Evolutionary conservation across 1,140 invertebrate species (phyloP).

Genomic region (Augochlora pura): DNA sequence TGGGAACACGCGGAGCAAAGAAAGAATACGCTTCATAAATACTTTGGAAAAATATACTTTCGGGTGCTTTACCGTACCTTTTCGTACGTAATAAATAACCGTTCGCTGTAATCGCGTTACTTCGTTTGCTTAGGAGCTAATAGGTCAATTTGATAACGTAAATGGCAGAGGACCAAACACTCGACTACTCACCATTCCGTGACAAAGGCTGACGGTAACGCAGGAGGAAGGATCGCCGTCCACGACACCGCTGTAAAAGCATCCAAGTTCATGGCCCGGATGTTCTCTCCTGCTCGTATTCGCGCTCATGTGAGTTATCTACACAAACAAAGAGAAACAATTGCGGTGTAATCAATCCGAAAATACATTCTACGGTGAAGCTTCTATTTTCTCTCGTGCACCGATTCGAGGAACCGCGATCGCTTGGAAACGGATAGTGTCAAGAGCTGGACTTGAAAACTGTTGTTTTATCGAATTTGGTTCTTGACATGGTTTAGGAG

Average conservation of each 20-base stretch:
- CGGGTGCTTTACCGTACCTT: too few species aligned
- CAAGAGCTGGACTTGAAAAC: neutral
- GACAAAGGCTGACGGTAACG: slow-evolving; percentile 87
- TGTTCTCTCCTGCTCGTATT: slow-evolving; percentile 79
- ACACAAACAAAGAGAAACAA: slow-evolving; percentile 41
- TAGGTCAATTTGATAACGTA: too few species aligned
- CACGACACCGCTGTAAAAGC: slow-evolving; percentile 86
- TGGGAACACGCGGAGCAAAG: too few species aligned
- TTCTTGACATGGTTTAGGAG: too few species aligned
- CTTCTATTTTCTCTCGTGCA: neutral
- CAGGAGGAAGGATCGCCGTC: slow-evolving; percentile 83
- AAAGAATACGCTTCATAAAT: too few species aligned
- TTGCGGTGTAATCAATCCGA: neutral
- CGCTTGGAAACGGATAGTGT: neutral
- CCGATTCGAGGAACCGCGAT: neutral
- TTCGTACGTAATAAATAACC: too few species aligned
- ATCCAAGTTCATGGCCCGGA: slow-evolving; percentile 80
- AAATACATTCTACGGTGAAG: neutral
- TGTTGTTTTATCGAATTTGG: too few species aligned
- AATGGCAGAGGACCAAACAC: neutral
- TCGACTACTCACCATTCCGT: slow-evolving; percentile 88
- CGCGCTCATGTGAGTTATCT: slow-evolving; percentile 82
- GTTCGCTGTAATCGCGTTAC: too few species aligned
- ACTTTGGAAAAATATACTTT: too few species aligned
- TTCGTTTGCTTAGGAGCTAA: too few species aligned